phyloP scores from a whole-genome alignment of 2,888 invertebrate species.

The Parasteatoda lunata region DNA sequence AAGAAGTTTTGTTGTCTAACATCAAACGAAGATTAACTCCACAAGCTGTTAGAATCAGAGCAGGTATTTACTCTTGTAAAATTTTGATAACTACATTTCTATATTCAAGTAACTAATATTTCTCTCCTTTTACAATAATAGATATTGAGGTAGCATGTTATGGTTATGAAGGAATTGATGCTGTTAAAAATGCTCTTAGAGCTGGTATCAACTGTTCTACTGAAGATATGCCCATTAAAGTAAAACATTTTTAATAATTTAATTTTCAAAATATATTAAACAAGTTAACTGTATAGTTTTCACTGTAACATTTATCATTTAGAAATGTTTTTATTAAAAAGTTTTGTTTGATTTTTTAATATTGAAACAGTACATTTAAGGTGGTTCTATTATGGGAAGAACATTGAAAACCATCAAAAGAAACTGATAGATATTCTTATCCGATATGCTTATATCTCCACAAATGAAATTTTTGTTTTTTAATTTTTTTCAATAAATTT shows the following conservation, averaged over 20 bases:
- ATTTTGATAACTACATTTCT: background rate
- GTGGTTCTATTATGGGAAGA: no score
- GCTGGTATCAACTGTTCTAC: conserved; percentile 93
- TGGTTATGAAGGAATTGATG: conserved; percentile 98
- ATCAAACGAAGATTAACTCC: conserved; percentile 97
- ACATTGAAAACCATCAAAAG: no score
- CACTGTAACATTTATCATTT: background rate
- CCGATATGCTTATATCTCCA: no score
- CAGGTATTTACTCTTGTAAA: conserved; percentile 77
- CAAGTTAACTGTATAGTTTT: background rate
- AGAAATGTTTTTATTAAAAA: background rate
- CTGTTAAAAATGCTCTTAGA: conserved; percentile 91
- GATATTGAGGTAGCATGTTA: conserved; percentile 93
- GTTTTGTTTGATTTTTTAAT: no score
- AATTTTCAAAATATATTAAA: background rate
- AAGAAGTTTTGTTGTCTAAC: conserved; percentile 92
- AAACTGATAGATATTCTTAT: no score
- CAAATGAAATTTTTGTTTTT: no score
- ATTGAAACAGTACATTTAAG: no score
- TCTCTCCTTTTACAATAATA: conserved; percentile 68
- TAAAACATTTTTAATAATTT: conserved; percentile 69
- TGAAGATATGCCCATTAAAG: conserved; percentile 93
- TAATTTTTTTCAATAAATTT: no score
- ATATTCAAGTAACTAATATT: background rate
- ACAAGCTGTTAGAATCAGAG: conserved; percentile 95